Evolutionary conservation across 92 coral and sea anemone species (phyloP), one percentile per base, ranked within the genome.

Genomic region (Meandrina meandrites): DNA sequence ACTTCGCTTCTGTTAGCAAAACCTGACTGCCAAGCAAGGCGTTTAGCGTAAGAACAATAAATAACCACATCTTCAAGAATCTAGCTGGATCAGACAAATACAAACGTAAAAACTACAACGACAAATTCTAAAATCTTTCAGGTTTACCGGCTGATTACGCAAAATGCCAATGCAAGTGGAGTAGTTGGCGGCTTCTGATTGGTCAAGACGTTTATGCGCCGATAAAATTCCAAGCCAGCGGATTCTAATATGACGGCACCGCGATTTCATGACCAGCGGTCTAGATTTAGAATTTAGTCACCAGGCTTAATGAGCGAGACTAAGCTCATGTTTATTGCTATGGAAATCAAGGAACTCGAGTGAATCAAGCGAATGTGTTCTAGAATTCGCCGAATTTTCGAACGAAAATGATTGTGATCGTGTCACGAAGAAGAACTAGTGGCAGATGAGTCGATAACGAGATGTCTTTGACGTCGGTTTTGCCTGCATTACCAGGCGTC

Each of bases 131-230:
- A 75, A 76, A 28, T 22, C 71, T 88, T 32, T 31, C 48, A 22
- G 24, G 30, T 64, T 48, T 68, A 79, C 89, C 89, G 89, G 85
- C 79, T 70, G 30, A 78, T 79, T 86, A 70, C 89, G 89, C 82
- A 85, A 85, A 86, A 86, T 93, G 83, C 99, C 98, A 97, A 95
- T 91, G 94, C 92, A 78, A 75, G 86, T 79, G 84, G 90, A 83
- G 90, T 97, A 97, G 93, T 93, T 97, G 99, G 93, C 99, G 98
- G 48, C 84, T 83, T 91, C 93, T 93, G 94, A 95, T 97, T 97
- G 98, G 99, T 82, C 77, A 79, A 82, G 12, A 73, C 81, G 9
- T 82, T 35, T 24, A 60, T 68, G 82, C 54, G 86, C 82, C 93
- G 75, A 62, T 73, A 51, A 24, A 72, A n/a, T 64, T 78, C 24